These are phyloP conservation scores for Pangasius krempfi DNA, from an alignment of 2,797 vertebrate genomes.

Conservation along the genomic window DNA sequence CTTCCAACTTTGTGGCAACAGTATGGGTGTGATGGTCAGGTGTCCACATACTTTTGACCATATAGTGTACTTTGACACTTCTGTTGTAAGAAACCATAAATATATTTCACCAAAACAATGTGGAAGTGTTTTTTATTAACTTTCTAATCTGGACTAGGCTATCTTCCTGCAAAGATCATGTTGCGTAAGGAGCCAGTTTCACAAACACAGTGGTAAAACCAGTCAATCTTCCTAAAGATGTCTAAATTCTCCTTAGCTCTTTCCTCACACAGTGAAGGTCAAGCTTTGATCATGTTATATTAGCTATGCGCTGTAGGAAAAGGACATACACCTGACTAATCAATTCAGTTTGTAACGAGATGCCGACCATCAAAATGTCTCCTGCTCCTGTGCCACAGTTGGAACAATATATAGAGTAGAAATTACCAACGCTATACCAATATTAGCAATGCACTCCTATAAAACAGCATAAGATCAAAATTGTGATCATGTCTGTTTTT, in stretches of 20 bases:
- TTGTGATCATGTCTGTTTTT: background rate
- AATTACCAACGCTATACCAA: background rate
- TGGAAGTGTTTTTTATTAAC: background rate
- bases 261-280: background rate
- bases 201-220: background rate
- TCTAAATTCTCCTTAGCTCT: background rate
- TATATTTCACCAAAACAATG: background rate
- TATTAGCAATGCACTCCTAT: background rate
- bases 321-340: background rate
- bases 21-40: background rate
- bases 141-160: background rate
- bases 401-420: background rate
- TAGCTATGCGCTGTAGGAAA: background rate
- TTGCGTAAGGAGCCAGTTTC: background rate
- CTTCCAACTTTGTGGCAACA: background rate
- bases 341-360: background rate
- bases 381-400: background rate
- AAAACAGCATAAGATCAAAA: background rate
- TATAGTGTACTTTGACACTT: background rate
- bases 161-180: background rate
- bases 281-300: background rate
- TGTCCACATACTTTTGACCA: background rate
- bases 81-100: background rate
- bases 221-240: background rate
- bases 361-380: background rate